Conservation (phyloP, 1,140 invertebrate species). For the Tetragnatha versicolor region DNA sequence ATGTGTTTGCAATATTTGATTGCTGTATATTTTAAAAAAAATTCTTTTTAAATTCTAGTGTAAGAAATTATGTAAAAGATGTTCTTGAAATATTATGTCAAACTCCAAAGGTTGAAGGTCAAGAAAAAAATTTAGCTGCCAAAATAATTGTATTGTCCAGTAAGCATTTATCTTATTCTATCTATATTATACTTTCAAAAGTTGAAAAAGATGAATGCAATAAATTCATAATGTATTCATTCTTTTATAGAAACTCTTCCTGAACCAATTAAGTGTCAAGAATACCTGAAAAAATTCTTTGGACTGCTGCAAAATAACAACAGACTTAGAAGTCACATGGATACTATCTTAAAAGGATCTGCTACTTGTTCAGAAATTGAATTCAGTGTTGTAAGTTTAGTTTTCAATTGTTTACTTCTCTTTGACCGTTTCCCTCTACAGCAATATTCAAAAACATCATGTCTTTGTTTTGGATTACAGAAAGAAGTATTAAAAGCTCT, state of each 20-base stretch:
- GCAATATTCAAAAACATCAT: neutral
- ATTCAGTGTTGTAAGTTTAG: slow-evolving; percentile 51
- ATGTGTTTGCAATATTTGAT: too few relatives aligned
- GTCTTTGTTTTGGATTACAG: slow-evolving; percentile 17
- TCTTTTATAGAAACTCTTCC: slow-evolving; percentile 70
- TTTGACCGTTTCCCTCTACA: too few relatives aligned
- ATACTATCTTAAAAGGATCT: slow-evolving; percentile 48
- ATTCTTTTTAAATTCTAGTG: slow-evolving; percentile 64
- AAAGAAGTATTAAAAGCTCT: slow-evolving; percentile 88
- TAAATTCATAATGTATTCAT: neutral
- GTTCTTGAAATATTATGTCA: slow-evolving; percentile 72
- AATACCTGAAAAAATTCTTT: slow-evolving; percentile 90
- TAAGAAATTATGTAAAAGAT: slow-evolving; percentile 82
- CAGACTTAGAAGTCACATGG: slow-evolving; percentile 51
- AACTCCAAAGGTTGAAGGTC: slow-evolving; percentile 26
- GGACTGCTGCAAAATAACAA: slow-evolving; percentile 46
- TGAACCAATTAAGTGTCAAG: slow-evolving; percentile 89
- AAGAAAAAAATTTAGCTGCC: slow-evolving; percentile 41
- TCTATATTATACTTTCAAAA: neutral
- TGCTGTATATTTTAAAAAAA: too few relatives aligned
- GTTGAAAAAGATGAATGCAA: neutral
- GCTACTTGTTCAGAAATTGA: slow-evolving; percentile 54
- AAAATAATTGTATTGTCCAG: slow-evolving; percentile 46
- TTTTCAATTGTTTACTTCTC: too few relatives aligned
- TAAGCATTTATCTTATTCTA: slow-evolving; percentile 26